phyloP scores from a whole-genome alignment of 2,888 invertebrate genomes.

The Watsonalla cultraria region DNA sequence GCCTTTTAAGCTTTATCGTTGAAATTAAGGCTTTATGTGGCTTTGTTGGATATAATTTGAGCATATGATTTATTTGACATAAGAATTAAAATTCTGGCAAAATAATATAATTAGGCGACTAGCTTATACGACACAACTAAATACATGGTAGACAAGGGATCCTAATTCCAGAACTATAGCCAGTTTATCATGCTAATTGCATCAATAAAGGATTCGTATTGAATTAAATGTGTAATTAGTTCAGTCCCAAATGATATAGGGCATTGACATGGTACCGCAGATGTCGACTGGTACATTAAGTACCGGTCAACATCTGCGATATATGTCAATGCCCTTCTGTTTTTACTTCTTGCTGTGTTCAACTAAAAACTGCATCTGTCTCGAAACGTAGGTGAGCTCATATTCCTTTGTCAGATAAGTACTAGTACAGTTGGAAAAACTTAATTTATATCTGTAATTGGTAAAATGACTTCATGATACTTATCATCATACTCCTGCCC shows the following conservation, averaged over 20 bases:
- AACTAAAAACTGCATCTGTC: background rate
- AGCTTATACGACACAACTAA: background rate
- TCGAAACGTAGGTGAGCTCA: no score
- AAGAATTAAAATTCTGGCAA: no score
- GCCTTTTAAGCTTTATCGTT: background rate
- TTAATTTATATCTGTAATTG: no score
- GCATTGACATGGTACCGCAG: background rate
- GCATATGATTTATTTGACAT: no score
- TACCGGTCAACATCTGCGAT: background rate
- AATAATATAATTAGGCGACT: no score
- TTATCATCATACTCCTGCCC: no score
- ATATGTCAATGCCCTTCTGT: background rate
- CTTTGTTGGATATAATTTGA: background rate
- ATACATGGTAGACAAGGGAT: background rate
- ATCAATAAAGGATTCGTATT: background rate
- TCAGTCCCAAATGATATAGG: background rate
- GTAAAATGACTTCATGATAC: no score
- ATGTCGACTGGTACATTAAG: background rate
- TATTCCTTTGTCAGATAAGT: no score
- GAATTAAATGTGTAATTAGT: background rate
- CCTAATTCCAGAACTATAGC: background rate
- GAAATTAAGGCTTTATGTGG: background rate
- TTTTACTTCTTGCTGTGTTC: background rate
- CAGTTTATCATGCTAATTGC: no score
- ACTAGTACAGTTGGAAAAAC: no score